phyloP scores from a whole-genome alignment of 2,888 invertebrate genomes.

The Trichopoda pennipes region DNA sequence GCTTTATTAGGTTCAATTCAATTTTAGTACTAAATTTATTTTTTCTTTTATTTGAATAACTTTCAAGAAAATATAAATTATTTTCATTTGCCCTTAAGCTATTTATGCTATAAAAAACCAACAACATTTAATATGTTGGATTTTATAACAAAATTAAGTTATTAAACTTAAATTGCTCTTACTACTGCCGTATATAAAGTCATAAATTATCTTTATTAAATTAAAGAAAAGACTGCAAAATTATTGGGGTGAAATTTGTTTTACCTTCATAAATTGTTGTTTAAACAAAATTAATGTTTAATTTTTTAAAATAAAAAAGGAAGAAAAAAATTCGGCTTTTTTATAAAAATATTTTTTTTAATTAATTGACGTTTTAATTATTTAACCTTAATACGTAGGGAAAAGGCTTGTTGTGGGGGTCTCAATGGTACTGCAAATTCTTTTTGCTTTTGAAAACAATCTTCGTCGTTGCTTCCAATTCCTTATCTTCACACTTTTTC shows the following conservation, averaged over 20 bases:
- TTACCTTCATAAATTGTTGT: too few species aligned
- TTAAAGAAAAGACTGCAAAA: constrained; percentile 6
- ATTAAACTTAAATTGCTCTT: constrained; percentile 39
- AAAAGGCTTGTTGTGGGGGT: too few species aligned
- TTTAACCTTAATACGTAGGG: too few species aligned
- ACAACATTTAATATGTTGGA: neutral
- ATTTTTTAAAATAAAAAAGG: too few species aligned
- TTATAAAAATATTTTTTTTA: too few species aligned
- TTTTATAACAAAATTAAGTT: constrained; percentile 36
- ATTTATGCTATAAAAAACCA: constrained; percentile 3
- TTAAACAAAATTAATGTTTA: too few species aligned
- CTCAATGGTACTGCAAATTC: too few species aligned
- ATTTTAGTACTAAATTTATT: neutral
- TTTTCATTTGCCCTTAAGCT: constrained; percentile 17
- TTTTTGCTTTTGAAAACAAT: too few species aligned
- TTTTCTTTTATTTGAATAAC: constrained; percentile 9
- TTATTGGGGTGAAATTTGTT: neutral
- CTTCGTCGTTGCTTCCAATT: too few species aligned
- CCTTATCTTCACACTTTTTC: too few species aligned
- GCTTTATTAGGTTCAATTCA: neutral
- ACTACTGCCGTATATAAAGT: constrained; percentile 41
- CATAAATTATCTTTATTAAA: constrained; percentile 30
- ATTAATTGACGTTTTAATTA: too few species aligned
- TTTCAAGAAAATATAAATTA: constrained; percentile 31
- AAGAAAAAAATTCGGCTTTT: too few species aligned